Conservation (phyloP, 2,113 vertebrate genomes). For the Charadrius vociferus region DNA sequence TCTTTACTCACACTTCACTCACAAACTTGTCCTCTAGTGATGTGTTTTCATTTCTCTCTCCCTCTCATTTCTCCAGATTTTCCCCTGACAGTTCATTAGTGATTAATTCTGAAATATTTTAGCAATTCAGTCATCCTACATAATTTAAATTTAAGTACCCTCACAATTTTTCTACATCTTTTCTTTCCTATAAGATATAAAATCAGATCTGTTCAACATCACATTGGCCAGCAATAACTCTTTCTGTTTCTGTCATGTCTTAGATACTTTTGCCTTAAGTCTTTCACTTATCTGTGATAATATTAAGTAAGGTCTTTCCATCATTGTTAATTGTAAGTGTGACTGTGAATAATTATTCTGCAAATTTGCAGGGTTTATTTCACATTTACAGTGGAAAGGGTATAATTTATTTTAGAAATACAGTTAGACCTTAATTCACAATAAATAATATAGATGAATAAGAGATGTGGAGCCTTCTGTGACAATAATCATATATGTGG, state of each 20-base stretch:
- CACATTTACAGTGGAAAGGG: neutral
- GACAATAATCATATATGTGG: neutral
- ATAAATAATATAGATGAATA: neutral
- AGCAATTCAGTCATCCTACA: neutral
- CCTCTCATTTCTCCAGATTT: neutral
- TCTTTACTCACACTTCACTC: neutral
- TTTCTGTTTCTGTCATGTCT: conserved; percentile 13
- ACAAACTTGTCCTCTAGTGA: neutral
- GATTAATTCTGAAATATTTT: conserved; percentile 48
- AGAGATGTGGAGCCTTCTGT: neutral
- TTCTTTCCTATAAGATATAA: neutral
- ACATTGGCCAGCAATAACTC: neutral
- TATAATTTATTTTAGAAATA: neutral
- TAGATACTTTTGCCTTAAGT: conserved; percentile 49
- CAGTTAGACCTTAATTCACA: neutral
- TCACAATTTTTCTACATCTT: neutral
- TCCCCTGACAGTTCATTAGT: neutral
- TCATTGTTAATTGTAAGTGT: conserved; percentile 51
- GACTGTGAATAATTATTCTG: conserved; percentile 55
- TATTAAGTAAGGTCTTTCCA: conserved; percentile 43
- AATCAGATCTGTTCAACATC: neutral
- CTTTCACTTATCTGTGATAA: conserved; percentile 21
- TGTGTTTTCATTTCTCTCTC: neutral
- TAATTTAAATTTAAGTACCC: conserved; percentile 14
- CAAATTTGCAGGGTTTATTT: neutral